A percentile compares a stretch with the other conserved stretches of the same genome.
Conservation (phyloP, 2,113 vertebrate genomes). For the Clarias magur region DNA sequence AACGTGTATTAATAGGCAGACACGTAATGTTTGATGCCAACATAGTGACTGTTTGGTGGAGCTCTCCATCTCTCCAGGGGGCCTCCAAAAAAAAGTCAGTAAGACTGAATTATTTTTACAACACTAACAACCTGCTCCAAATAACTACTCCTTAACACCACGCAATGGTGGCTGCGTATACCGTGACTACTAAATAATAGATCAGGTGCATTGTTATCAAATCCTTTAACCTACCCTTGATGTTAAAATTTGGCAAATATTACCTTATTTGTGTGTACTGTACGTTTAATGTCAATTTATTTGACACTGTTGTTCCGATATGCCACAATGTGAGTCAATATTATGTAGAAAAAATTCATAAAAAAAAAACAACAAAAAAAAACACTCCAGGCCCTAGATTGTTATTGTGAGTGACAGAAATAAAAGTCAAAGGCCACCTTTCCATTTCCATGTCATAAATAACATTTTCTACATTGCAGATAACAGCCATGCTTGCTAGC, state of each 20-base stretch:
- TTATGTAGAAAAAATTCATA: not conserved
- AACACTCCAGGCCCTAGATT: not conserved
- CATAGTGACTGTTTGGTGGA: not conserved
- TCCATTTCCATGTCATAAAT: not conserved
- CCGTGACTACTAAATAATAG: not conserved
- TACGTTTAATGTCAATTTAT: too few relatives aligned
- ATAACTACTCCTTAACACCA: slow-evolving; percentile 22
- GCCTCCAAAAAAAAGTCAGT: slow-evolving; percentile 17
- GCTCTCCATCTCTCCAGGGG: not conserved
- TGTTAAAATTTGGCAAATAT: not conserved
- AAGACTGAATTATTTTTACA: slow-evolving; percentile 43
- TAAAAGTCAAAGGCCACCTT: not conserved
- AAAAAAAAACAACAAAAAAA: not conserved
- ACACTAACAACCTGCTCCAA: slow-evolving; percentile 2
- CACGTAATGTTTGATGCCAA: not conserved
- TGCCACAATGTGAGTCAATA: not conserved
- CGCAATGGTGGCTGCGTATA: not conserved
- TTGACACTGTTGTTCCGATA: not conserved
- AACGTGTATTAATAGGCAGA: not conserved
- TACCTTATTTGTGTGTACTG: not conserved
- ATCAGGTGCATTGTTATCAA: not conserved
- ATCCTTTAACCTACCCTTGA: not conserved
- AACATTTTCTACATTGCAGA: not conserved
- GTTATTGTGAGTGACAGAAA: not conserved
- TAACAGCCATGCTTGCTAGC: not conserved